Conservation (phyloP, 2,797 vertebrate genomes). For the Sternotherus odoratus region DNA sequence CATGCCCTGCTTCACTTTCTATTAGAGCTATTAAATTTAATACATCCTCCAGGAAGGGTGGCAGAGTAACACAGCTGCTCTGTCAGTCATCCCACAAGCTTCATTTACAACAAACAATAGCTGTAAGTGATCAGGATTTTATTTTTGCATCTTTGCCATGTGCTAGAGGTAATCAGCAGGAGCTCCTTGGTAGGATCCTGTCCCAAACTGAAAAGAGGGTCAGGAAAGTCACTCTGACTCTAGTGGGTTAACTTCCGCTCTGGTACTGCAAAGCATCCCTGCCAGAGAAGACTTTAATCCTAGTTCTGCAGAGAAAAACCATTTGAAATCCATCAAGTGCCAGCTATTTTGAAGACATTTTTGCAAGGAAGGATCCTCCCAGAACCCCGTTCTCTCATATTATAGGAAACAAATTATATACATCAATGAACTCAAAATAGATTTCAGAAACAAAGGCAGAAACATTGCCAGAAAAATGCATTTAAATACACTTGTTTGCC, state of each 20-base stretch:
- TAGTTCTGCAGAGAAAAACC: neutral
- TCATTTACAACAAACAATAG: neutral
- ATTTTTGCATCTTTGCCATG: neutral
- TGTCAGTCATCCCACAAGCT: slow-evolving; percentile 13
- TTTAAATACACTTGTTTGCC: neutral
- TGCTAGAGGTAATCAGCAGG: neutral
- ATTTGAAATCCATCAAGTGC: neutral
- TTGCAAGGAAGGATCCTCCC: neutral
- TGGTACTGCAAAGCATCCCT: neutral
- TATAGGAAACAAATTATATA: neutral
- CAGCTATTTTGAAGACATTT: neutral
- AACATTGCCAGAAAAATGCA: neutral
- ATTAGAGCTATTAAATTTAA: neutral
- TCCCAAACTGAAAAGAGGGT: neutral
- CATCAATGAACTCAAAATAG: neutral
- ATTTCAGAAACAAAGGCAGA: neutral
- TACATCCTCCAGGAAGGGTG: neutral
- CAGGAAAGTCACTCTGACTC: neutral
- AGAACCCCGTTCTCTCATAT: neutral
- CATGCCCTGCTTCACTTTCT: neutral
- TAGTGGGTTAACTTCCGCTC: neutral
- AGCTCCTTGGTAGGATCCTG: neutral
- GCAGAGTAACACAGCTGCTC: neutral
- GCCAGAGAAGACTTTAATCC: neutral
- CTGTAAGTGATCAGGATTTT: neutral